Evolutionary conservation across 2,113 vertebrate genomes (phyloP).

Genomic region (Peromyscus leucopus): DNA sequence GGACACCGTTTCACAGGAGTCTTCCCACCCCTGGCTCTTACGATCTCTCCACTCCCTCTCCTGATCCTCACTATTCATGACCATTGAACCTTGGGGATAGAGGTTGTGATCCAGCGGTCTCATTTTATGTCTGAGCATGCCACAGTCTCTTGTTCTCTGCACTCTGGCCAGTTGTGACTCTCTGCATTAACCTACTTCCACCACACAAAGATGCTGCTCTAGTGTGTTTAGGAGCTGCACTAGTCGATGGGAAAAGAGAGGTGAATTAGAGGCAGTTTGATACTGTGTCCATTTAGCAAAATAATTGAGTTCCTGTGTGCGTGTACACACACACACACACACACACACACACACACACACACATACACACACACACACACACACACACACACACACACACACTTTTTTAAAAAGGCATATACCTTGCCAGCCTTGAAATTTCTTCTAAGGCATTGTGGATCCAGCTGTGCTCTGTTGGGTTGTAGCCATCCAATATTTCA

Average conservation of each 20-base stretch:
- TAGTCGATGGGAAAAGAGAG: background rate
- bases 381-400: background rate
- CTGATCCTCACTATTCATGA: background rate
- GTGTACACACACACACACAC: background rate
- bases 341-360: too few species aligned
- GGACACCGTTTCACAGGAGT: background rate
- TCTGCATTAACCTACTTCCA: background rate
- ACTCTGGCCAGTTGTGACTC: background rate
- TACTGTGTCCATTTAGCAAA: background rate
- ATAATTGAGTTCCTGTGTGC: background rate
- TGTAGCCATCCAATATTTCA: background rate
- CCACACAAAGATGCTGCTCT: background rate
- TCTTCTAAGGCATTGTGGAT: background rate
- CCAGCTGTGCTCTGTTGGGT: background rate
- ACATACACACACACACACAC: background rate
- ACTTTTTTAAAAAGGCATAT: background rate
- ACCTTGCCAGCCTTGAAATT: background rate
- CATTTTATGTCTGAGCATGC: background rate
- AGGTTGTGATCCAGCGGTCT: background rate
- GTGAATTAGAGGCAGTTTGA: background rate
- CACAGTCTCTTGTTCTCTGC: background rate
- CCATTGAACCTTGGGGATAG: background rate
- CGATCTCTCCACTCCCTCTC: background rate
- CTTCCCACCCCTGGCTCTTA: background rate
- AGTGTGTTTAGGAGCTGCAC: background rate